phyloP scores from a whole-genome alignment of 2,797 vertebrate genomes.

The Octomys mimax region DNA sequence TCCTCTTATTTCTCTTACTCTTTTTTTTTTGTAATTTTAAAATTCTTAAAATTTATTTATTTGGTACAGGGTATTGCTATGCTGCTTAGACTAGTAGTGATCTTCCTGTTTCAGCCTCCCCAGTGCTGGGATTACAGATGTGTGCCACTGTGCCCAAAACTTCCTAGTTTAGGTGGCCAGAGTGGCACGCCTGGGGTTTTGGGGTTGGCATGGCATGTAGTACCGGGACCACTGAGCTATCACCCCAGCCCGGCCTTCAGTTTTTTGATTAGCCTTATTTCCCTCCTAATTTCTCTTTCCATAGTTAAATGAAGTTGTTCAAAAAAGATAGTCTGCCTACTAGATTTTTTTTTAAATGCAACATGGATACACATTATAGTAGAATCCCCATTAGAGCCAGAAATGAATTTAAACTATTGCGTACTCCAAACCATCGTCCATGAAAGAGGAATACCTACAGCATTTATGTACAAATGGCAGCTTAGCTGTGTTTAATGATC shows the following conservation, averaged over 20 bases:
- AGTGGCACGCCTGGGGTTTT: no score
- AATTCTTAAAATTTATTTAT: constrained; percentile 14
- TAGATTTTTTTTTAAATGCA: constrained; percentile 24
- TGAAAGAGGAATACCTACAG: neutral
- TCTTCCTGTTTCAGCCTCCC: no score
- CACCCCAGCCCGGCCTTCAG: neutral
- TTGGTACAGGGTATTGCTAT: no score
- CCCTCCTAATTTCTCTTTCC: neutral
- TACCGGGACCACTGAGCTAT: no score
- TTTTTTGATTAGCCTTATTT: constrained; percentile 41
- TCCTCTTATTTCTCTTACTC: no score
- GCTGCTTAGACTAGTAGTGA: no score
- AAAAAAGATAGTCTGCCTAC: constrained; percentile 12
- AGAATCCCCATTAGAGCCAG: constrained; percentile 53
- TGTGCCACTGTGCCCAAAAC: no score
- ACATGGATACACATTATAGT: neutral
- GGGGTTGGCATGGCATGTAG: no score
- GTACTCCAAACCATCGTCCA: neutral
- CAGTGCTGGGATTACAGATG: no score
- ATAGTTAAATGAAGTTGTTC: constrained; percentile 25
- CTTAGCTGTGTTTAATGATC: constrained; percentile 27
- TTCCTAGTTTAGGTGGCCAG: no score
- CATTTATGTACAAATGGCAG: neutral
- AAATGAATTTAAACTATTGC: constrained; percentile 38
- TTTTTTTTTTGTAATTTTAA: neutral